These are phyloP conservation scores for Rhombomys opimus DNA, from an alignment of 2,113 vertebrate genomes.

Conservation along the genomic window DNA sequence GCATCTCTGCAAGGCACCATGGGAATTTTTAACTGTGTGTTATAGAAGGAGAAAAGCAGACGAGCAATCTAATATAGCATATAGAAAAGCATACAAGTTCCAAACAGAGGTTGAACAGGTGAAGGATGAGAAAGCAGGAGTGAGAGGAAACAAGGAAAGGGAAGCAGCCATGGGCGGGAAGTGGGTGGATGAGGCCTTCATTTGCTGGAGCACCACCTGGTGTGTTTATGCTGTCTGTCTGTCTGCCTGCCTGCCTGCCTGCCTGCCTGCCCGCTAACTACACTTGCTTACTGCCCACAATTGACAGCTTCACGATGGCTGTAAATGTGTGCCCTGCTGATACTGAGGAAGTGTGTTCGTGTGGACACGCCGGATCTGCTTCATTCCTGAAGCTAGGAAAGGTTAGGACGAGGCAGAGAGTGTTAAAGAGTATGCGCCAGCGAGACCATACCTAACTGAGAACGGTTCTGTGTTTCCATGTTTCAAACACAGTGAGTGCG, in stretches of 20 bases:
- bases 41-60: conserved; percentile 25
- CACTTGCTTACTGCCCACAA: background rate
- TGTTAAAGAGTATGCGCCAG: background rate
- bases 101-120: background rate
- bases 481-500: conserved; percentile 42
- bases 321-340: background rate
- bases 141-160: background rate
- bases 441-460: background rate
- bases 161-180: background rate
- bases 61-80: background rate
- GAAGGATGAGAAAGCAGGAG: background rate
- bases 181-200: background rate
- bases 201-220: background rate
- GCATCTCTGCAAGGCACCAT: background rate
- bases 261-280: too few species aligned
- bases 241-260: background rate
- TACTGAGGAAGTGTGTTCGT: background rate
- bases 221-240: too few species aligned
- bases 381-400: background rate
- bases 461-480: conserved; percentile 4
- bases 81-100: background rate
- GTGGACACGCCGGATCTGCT: background rate
- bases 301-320: background rate
- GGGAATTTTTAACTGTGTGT: background rate
- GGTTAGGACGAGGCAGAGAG: background rate